Evolutionary conservation across 2,113 vertebrate genomes (phyloP), one percentile per base, ranked within the genome.

Genomic region (Heliornis fulica): DNA sequence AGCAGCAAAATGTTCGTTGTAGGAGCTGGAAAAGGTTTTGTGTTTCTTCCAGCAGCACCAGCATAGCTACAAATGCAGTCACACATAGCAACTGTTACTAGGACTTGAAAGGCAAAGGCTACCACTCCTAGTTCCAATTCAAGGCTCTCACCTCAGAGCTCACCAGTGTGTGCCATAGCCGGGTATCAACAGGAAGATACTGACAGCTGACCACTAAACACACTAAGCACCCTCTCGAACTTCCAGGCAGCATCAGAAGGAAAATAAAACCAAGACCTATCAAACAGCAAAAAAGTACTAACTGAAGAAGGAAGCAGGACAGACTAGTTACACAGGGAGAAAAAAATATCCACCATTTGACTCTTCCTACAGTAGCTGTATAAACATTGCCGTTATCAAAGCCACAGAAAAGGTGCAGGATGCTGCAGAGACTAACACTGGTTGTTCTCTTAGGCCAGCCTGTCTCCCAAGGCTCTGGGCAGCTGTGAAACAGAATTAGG

Each of bases 51-150:
- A 89, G 77, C 5, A 4, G 38, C 15, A 68, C 11, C 2, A 0
- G 5, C 4, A 34, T 41, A 87, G 46, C 28, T 23, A 48, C 21
- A 45, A 38, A 74, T 43, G 54, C 1, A 76, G 20, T 7, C 1
- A 0, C 15, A 45, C 28, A 14, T 13, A 54, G 46, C 15, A 74
- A 21, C 45, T 46, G 84, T 34, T 89, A 63, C 60, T 28, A 60
- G 57, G 83, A 45, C 26, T 43, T 1, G 0, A 1, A 5, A 36
- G 3, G 6, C 13, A 2, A 69, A 10, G 40, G 53, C 54, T 45
- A n/a, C 0, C 0, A 59, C 59, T 74, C 36, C n/a, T 48, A 2
- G 2, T 8, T 28, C 16, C 50, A 50, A 13, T 15, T 40, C 51
- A 69, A 57, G 36, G 15, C 7, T 22, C 7, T 36, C 65, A 4